A percentile compares a stretch with the other conserved stretches of the same genome.
These are phyloP conservation scores for Eulemur coronatus DNA, from an alignment of 2,797 vertebrate species.

Conservation along the genomic window DNA sequence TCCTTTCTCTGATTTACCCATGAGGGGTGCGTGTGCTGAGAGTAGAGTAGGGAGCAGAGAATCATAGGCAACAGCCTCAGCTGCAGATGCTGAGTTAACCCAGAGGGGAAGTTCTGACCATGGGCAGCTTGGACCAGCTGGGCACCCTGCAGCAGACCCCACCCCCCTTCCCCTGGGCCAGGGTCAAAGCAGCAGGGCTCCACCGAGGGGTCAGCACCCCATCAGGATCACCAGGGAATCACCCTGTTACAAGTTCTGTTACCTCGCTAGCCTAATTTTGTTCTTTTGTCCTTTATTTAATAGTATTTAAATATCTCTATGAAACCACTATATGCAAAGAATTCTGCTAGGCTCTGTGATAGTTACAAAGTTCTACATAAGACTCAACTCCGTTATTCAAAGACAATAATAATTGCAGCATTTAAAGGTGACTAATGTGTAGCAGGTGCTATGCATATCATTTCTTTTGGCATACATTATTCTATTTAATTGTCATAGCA, in stretches of 20 bases:
- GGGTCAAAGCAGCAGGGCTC: not conserved
- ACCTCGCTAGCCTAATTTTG: not conserved
- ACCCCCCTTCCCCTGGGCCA: not conserved
- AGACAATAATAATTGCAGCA: not conserved
- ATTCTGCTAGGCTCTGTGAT: not conserved
- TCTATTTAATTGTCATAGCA: not conserved
- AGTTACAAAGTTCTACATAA: not conserved
- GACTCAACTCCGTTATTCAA: not conserved
- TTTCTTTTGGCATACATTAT: not conserved
- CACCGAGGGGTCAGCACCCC: not conserved
- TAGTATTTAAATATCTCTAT: not conserved
- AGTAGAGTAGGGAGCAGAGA: not conserved
- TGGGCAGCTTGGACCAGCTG: not conserved
- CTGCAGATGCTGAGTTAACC: rapidly evolving
- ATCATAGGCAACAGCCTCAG: not conserved
- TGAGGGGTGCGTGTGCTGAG: not conserved
- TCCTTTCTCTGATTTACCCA: not conserved
- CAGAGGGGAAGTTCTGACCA: not conserved
- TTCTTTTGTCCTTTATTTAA: not conserved
- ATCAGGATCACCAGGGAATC: not conserved
- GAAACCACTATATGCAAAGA: not conserved
- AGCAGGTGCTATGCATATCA: not conserved
- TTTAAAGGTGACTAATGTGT: not conserved
- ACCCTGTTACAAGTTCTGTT: not conserved
- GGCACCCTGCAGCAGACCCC: rapidly evolving